Conservation (phyloP, 92 coral and sea anemone species). For the Diadumene lineata region DNA sequence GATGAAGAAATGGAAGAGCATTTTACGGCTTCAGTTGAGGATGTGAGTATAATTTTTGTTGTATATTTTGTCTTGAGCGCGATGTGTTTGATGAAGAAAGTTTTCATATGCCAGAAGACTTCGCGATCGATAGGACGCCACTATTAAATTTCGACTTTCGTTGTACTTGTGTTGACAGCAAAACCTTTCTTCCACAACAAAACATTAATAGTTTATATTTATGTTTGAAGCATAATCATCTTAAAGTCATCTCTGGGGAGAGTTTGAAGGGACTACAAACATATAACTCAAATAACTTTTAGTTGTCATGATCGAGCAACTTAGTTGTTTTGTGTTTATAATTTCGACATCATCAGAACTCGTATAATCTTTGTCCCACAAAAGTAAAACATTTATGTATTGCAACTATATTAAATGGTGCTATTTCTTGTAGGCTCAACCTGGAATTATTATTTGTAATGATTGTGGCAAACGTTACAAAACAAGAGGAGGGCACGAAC, state of each 20-base stretch:
- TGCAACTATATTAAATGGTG: background rate
- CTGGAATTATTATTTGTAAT: slow-evolving; percentile 29
- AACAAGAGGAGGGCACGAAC: slow-evolving; percentile 42
- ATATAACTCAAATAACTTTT: too few relatives aligned
- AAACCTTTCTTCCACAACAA: too few relatives aligned
- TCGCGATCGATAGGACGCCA: background rate
- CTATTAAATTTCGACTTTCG: too few relatives aligned
- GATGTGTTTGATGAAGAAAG: slow-evolving; percentile 9
- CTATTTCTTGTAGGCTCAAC: slow-evolving; percentile 36
- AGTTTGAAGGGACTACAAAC: too few relatives aligned
- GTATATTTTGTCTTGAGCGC: background rate
- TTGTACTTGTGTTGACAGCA: too few relatives aligned
- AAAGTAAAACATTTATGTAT: too few relatives aligned
- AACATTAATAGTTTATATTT: too few relatives aligned
- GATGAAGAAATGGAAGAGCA: slow-evolving; percentile 47
- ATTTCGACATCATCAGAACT: background rate
- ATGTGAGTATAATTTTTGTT: slow-evolving; percentile 44
- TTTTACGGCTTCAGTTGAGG: slow-evolving; percentile 45
- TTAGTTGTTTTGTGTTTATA: too few relatives aligned
- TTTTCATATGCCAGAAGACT: background rate
- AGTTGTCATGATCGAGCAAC: too few relatives aligned
- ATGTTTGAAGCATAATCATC: too few relatives aligned
- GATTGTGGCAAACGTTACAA: slow-evolving; percentile 51
- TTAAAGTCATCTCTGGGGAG: too few relatives aligned
- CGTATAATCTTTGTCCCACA: background rate